These are phyloP conservation scores for Cyclina sinensis DNA, from an alignment of 1,140 invertebrate species.

Conservation along the genomic window DNA sequence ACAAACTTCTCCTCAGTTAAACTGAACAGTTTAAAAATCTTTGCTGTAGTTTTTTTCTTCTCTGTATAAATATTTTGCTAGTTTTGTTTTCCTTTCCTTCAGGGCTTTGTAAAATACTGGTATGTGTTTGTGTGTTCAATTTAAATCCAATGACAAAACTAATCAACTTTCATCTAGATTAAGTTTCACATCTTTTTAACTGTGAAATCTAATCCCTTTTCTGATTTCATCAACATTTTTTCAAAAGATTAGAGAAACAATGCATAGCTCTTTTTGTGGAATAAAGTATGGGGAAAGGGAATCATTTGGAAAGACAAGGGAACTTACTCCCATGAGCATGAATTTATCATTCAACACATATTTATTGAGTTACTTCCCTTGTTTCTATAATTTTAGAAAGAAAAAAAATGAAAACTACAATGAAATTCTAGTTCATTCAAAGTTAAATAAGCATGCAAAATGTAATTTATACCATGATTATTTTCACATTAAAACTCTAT, in stretches of 20 bases:
- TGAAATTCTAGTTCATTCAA: not conserved
- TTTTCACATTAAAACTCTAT: conserved; percentile 1
- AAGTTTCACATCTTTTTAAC: not conserved
- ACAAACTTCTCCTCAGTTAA: too few relatives aligned
- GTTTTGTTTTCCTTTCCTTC: conserved; percentile 2
- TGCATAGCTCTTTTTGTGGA: too few relatives aligned
- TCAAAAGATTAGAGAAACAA: conserved; percentile 26
- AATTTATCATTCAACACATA: not conserved
- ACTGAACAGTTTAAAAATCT: not conserved
- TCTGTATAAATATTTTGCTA: not conserved
- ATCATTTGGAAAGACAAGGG: too few relatives aligned
- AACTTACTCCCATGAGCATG: not conserved
- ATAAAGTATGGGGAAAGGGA: too few relatives aligned
- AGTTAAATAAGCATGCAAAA: not conserved
- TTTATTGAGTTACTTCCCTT: conserved; percentile 20
- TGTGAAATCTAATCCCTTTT: not conserved
- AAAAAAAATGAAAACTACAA: not conserved
- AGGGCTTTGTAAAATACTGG: conserved; percentile 1
- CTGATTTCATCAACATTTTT: conserved; percentile 13
- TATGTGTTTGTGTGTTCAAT: not conserved
- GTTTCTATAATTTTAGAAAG: not conserved
- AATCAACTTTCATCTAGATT: not conserved
- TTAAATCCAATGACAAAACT: conserved; percentile 5
- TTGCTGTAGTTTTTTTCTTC: conserved; percentile 9
- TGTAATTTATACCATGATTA: not conserved